Evolutionary conservation across 2,888 invertebrate genomes (phyloP).

Genomic region (Podabrus alpinus): DNA sequence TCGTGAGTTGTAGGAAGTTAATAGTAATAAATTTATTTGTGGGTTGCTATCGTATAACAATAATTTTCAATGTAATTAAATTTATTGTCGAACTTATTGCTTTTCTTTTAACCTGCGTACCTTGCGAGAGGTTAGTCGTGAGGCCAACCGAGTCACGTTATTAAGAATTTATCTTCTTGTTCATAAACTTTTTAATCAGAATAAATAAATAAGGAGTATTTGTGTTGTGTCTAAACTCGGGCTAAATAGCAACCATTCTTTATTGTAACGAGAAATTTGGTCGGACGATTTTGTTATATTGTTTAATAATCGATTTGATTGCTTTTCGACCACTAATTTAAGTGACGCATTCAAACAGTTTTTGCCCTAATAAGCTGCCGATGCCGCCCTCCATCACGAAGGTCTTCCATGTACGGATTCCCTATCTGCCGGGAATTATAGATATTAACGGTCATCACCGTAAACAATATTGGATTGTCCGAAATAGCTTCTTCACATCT

Average conservation of each 20-base stretch:
- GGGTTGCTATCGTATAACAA: background rate
- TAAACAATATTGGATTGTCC: background rate
- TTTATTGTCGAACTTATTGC: constrained; percentile 12
- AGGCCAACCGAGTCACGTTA: constrained; percentile 12
- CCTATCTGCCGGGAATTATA: background rate
- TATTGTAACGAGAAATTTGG: background rate
- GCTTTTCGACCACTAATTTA: background rate
- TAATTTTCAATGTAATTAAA: constrained; percentile 14
- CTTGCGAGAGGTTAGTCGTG: background rate
- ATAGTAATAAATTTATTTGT: constrained; percentile 6
- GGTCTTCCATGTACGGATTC: background rate
- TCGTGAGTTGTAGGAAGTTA: constrained; percentile 5
- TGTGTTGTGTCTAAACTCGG: background rate
- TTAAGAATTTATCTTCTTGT: constrained; percentile 12
- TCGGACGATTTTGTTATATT: background rate
- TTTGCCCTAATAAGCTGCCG: background rate
- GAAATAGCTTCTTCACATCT: background rate
- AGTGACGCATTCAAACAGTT: background rate
- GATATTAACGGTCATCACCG: background rate
- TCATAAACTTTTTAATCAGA: constrained; percentile 9
- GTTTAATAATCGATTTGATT: background rate
- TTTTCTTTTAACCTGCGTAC: constrained; percentile 13
- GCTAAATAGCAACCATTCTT: constrained; percentile 2
- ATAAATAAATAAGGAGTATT: constrained; percentile 6
- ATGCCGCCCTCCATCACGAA: background rate